Percentiles rank a stretch among this genome's conserved stretches.
phyloP scores from a whole-genome alignment of 2,797 vertebrate species.

The Peromyscus attwateri region DNA sequence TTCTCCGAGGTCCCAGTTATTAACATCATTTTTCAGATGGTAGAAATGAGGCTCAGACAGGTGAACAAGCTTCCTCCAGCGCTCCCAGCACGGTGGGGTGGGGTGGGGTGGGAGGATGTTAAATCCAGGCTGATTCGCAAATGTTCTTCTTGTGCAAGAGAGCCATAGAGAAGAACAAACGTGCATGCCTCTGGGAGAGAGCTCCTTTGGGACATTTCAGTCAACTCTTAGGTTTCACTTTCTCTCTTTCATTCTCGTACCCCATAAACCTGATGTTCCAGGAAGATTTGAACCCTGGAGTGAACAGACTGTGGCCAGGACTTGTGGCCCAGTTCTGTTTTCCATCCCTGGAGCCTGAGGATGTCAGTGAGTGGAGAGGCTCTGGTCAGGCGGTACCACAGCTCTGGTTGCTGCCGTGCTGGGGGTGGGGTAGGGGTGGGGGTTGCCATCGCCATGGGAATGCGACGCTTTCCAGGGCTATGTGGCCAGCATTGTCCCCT shows the following conservation, averaged over 20 bases:
- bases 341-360: not conserved
- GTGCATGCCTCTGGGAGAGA: not conserved
- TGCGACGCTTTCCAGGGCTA: constrained; percentile 31
- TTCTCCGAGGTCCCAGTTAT: constrained; percentile 65
- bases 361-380: not conserved
- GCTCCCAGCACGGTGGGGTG: not conserved
- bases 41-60: constrained; percentile 37
- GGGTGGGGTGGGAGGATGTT: not conserved
- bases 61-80: constrained; percentile 24
- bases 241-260: not conserved
- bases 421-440: not conserved
- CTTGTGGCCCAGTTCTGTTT: not conserved
- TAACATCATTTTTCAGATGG: constrained; percentile 71
- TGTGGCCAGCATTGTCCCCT: constrained; percentile 73
- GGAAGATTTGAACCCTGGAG: not conserved
- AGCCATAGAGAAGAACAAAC: not conserved
- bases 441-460: constrained; percentile 67
- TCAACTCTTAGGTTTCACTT: not conserved
- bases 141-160: not conserved
- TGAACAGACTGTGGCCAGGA: not conserved
- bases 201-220: not conserved
- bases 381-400: not conserved
- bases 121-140: not conserved
- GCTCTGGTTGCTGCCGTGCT: not conserved
- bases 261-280: not conserved